Conservation (phyloP, 2,113 vertebrate species). For the Morone chrysops region DNA sequence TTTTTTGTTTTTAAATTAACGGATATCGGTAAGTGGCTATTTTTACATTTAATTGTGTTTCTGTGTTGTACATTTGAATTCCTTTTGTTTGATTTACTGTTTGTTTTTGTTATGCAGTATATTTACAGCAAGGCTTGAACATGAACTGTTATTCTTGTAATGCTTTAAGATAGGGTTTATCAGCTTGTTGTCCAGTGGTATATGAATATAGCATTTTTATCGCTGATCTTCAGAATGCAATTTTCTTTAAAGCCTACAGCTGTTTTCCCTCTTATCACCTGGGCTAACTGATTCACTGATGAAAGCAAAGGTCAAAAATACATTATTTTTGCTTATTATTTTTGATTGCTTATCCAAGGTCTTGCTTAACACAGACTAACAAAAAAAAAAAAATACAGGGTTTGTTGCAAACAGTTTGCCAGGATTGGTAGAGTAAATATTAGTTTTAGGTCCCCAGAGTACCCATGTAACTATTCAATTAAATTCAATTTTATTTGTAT, state of each 20-base stretch:
- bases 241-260: constrained; percentile 43
- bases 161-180: constrained; percentile 40
- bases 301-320: constrained; percentile 39
- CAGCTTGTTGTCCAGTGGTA: constrained; percentile 24
- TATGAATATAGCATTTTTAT: constrained; percentile 47
- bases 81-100: background rate
- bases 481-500: no score
- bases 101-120: background rate
- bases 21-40: background rate
- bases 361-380: constrained; percentile 10
- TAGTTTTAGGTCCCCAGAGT: background rate
- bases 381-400: constrained; percentile 1
- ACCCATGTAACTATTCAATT: background rate
- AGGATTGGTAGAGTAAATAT: background rate
- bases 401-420: background rate
- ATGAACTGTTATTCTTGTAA: constrained; percentile 13
- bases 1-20: background rate
- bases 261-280: constrained; percentile 46
- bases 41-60: background rate
- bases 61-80: background rate
- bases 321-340: constrained; percentile 28
- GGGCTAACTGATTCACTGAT: constrained; percentile 33
- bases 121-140: constrained; percentile 18
- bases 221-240: constrained; percentile 24
- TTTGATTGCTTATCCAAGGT: background rate